Percentiles rank a stretch among this genome's conserved stretches.
phyloP scores from a whole-genome alignment of 1,140 invertebrate species.

The Kradibia gibbosae region DNA sequence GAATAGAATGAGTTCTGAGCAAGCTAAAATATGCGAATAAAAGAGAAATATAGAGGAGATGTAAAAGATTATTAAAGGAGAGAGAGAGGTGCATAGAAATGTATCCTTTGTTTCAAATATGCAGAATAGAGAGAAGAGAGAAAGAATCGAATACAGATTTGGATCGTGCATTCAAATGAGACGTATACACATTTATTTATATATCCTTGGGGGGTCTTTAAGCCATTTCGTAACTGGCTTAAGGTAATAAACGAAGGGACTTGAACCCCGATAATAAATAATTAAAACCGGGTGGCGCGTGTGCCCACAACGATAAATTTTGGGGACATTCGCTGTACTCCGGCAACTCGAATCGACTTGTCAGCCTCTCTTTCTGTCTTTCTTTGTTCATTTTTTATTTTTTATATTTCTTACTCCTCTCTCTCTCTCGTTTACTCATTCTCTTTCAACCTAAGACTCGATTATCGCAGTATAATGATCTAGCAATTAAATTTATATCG shows the following conservation, averaged over 20 bases:
- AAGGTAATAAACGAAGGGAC: conserved; percentile 36
- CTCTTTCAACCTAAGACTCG: conserved; percentile 13
- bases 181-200: conserved; percentile 16
- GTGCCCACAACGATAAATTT: conserved; percentile 42
- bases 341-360: background rate
- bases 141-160: conserved; percentile 7
- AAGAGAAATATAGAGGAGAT: background rate
- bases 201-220: conserved; percentile 27
- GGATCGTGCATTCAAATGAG: conserved; percentile 46
- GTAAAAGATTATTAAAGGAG: background rate
- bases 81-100: background rate
- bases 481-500: conserved; percentile 45
- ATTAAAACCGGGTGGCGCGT: conserved; percentile 43
- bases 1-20: background rate
- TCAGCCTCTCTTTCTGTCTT: background rate
- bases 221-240: conserved; percentile 18
- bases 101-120: background rate
- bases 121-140: conserved; percentile 17
- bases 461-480: conserved; percentile 51
- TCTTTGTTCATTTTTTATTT: background rate
- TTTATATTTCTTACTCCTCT: background rate
- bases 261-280: conserved; percentile 46
- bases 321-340: conserved; percentile 35
- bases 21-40: background rate
- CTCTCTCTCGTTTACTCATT: background rate